phyloP scores from a whole-genome alignment of 2,797 vertebrate genomes.

The Poecile montanus region DNA sequence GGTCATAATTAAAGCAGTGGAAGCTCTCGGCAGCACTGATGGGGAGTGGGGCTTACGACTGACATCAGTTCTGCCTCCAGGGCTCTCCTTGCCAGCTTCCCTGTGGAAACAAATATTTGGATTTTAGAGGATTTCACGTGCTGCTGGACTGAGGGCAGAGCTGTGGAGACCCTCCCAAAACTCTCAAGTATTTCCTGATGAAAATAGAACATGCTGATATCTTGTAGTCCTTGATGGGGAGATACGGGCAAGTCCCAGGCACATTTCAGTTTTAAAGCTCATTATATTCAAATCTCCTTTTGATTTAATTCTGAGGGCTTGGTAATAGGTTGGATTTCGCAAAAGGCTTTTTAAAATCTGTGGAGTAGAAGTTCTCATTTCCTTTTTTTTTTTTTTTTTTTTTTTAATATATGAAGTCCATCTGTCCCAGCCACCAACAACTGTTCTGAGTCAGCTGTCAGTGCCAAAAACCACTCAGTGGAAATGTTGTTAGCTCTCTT shows the following conservation, averaged over 20 bases:
- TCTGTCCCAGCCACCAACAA: conserved; percentile 54
- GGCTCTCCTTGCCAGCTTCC: neutral
- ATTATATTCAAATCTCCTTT: neutral
- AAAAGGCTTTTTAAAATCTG: conserved; percentile 2
- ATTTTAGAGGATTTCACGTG: neutral
- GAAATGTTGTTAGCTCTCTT: conserved; percentile 1
- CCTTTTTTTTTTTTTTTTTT: neutral
- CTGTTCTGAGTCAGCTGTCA: conserved; percentile 68
- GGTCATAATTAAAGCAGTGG: neutral
- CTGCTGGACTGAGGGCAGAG: neutral
- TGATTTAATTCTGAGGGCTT: neutral
- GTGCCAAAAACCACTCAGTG: conserved; percentile 34
- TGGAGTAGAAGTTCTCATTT: neutral
- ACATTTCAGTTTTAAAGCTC: neutral
- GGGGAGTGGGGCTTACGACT: neutral
- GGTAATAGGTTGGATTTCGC: neutral
- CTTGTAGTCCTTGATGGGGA: neutral
- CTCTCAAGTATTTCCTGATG: neutral
- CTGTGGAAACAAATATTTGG: neutral
- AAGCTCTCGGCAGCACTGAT: neutral
- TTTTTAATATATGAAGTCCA: conserved; percentile 40
- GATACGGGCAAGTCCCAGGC: neutral
- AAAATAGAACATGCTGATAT: neutral
- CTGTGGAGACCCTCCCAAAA: neutral
- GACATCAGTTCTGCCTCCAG: neutral